Base-by-base conservation (phyloP, 2,888 invertebrate genomes). In the Antheraea yamamai region DNA sequence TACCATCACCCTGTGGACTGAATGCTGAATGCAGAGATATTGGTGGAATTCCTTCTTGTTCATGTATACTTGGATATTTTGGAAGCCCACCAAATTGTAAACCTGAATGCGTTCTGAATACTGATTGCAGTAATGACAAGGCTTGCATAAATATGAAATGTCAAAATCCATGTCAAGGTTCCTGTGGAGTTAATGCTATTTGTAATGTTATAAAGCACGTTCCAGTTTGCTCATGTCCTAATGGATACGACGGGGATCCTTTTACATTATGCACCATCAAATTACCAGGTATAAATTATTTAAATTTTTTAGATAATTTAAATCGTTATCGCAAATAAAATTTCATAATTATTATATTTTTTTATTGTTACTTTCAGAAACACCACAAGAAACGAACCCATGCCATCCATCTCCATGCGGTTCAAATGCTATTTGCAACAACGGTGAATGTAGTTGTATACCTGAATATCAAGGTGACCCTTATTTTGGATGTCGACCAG, bases 391-490 rank as follows among this genome's bases (percentile, higher is more conserved):
- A 75, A 83, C 88, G 35, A 96, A 97, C 87, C 97, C 96, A 7
- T 98, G 98, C 86, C 93, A 96, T 84, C 97, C 97, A 74, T 96
- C 97, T 68, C 97, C 98, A 0, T 98, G 98, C 85, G 98, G 98
- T 73, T 88, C 96, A 10, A 98, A 98, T 85, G 96, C 98, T 0
- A 89, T 96, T 79, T 97, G 97, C 83, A 95, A 95, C 74, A 95
- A 96, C 75, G 97, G 97, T 2, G 94, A 96, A 74, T 98, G 98
- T 86, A 96, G 96, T 74, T 98, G 98, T 87, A 90, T 96, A 75
- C 95, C 96, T 2, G 97, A 97, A 85, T 97, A 97, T 86, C 96
- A 96, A 77, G 98, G 98, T 51, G 97, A 97, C 92, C 97, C 98
- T 0, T 96, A 96, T 82, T 95, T 96, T 76, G 96, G 96, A 68